These are phyloP conservation scores for Heliconius congener DNA, from an alignment of 1,140 invertebrate species.

Conservation along the genomic window DNA sequence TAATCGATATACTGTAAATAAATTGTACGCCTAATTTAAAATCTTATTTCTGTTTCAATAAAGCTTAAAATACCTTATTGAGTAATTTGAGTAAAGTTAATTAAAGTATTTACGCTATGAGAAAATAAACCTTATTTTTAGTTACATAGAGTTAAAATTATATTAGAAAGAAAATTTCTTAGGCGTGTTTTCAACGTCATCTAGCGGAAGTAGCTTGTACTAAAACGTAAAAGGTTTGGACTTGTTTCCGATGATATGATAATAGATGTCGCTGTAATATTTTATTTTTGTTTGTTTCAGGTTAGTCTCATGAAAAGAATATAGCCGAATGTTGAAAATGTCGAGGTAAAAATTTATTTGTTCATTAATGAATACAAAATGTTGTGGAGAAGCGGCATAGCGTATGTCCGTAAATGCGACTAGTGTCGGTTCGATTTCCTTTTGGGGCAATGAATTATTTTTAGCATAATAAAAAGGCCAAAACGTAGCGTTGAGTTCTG, in stretches of 20 bases:
- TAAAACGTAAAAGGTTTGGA: not conserved
- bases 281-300: constrained; percentile 24
- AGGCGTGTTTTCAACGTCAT: not conserved
- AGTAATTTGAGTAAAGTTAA: constrained; percentile 11
- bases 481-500: too few relatives aligned
- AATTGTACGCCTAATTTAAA: not conserved
- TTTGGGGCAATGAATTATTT: too few relatives aligned
- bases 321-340: not conserved
- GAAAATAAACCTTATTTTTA: not conserved
- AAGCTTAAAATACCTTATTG: constrained; percentile 4
- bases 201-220: not conserved
- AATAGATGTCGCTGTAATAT: constrained; percentile 25
- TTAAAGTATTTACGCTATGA: not conserved
- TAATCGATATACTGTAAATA: constrained; percentile 11
- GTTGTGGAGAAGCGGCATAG: too few relatives aligned
- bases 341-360: not conserved
- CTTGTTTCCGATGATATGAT: not conserved
- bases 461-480: too few relatives aligned
- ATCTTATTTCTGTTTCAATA: not conserved
- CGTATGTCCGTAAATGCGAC: too few relatives aligned
- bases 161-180: not conserved
- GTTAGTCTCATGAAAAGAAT: not conserved
- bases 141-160: not conserved
- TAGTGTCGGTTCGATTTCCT: too few relatives aligned
- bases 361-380: not conserved